Base-by-base conservation (phyloP, 2,888 invertebrate genomes). In the Tribolium freemani region DNA sequence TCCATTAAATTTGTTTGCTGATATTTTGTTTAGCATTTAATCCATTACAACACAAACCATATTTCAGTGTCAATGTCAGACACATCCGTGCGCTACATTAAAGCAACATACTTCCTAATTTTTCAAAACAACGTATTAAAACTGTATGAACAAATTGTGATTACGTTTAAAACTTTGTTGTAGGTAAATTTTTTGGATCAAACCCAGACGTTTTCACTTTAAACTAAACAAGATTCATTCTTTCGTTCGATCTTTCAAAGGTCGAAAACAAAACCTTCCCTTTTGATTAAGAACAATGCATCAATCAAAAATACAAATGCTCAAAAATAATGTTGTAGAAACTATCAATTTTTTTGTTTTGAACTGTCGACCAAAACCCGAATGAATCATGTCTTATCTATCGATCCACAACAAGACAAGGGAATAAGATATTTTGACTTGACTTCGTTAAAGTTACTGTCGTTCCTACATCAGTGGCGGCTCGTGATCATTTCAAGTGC, bases 11-110 rank as follows among this genome's bases (percentile, higher is more conserved):
- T 16, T 58, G 58, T 58, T 58, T 58, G 45, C 10, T 11, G 11
- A 21, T 20, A 58, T 44, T 44, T 44, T 38, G 16, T 58, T 58
- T 58, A 44, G 38, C 16, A 45, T 38, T 16, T 45, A 58, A 45
- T 10, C 45, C 13, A 58, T 58, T 58, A 58, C 5, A 58, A 13
- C 58, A n/a, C n/a, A 26, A 38, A 44, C 45, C 20, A 58, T 58
- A 21, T 58, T 58, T 58, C 45, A 58, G 45, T 58, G 58, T 38
- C 54, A 56, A 31, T 51, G 51, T 21, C 56, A 31, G n/a, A 13
- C 56, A 13, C 56, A 56, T 26, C 56, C 56, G 9, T 31, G 20
- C 31, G 56, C 56, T 31, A n/a, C 31, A 56, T 31, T 56, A 16
- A 10, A 16, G 48, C 6, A 11, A 48, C 11, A 48, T 11, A 48